Base-by-base conservation (phyloP, 2,888 invertebrate species). In the Lingula anatina region DNA sequence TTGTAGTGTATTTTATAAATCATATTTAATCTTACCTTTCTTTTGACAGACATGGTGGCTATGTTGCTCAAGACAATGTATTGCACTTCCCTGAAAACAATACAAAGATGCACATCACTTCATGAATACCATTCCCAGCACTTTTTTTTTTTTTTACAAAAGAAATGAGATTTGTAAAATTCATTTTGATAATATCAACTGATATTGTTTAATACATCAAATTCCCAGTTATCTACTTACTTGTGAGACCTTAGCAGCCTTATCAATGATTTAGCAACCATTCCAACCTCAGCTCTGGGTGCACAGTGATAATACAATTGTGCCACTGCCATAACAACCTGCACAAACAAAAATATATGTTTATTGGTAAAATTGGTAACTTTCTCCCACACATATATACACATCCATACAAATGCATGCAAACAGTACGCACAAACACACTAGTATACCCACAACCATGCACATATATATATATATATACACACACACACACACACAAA, bases 301-400 rank as follows among this genome's bases (percentile, higher is more conserved):
- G 93, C 96, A 55, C 91, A 86, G 75, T 97, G 96, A 73, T 94
- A 90, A 76, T 94, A 95, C n/a, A 99, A 81, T 71, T 97, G 97
- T 0, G 93, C 91, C 2, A 97, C 97, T 0, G 93, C 88, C 89
- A 99, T 90, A 1, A 99, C 97, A 1, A 97, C 84, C 82, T 83
- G 62, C 3, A 60, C 56, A 53, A 47, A 53, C n/a, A n/a, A n/a
- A n/a, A n/a, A n/a, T n/a, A n/a, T n/a, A n/a, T n/a, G n/a, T n/a
- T n/a, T n/a, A n/a, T n/a, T n/a, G n/a, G n/a, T n/a, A n/a, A n/a
- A n/a, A n/a, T n/a, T n/a, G n/a, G n/a, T n/a, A n/a, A n/a, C n/a
- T n/a, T n/a, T n/a, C n/a, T n/a, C n/a, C n/a, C n/a, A n/a, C n/a
- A n/a, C n/a, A n/a, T n/a, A n/a, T n/a, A n/a, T n/a, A n/a, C n/a